These are phyloP conservation scores for Hyaena hyaena DNA, from an alignment of 2,113 vertebrate genomes.

Conservation along the genomic window DNA sequence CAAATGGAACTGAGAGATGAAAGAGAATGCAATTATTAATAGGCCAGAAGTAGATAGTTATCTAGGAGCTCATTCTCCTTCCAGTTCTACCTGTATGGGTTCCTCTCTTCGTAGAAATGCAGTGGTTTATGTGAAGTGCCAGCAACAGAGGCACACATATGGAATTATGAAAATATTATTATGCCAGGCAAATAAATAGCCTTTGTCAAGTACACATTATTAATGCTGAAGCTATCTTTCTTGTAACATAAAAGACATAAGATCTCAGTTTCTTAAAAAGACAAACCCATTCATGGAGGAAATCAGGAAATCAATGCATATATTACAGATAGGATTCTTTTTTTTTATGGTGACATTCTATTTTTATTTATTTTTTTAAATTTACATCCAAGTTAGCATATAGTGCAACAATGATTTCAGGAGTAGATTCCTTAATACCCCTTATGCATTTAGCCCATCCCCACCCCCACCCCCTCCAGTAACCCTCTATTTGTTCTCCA, in stretches of 20 bases:
- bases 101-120: constrained; percentile 24
- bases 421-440: no score
- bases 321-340: background rate
- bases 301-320: background rate
- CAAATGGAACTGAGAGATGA: constrained; percentile 27
- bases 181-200: background rate
- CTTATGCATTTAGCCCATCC: no score
- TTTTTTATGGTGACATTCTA: no score
- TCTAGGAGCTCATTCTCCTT: background rate
- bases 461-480: no score
- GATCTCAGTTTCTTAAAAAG: constrained; percentile 21
- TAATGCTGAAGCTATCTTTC: background rate
- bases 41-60: constrained; percentile 3
- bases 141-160: background rate
- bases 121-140: background rate
- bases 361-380: no score
- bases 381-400: no score
- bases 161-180: background rate
- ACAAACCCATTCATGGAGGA: background rate
- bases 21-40: constrained; percentile 38
- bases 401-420: no score
- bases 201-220: background rate
- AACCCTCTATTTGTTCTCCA: no score
- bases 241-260: background rate
- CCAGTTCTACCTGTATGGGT: background rate